Evolutionary conservation across 1,140 invertebrate genomes (phyloP).

Genomic region (Melitaea cinxia): DNA sequence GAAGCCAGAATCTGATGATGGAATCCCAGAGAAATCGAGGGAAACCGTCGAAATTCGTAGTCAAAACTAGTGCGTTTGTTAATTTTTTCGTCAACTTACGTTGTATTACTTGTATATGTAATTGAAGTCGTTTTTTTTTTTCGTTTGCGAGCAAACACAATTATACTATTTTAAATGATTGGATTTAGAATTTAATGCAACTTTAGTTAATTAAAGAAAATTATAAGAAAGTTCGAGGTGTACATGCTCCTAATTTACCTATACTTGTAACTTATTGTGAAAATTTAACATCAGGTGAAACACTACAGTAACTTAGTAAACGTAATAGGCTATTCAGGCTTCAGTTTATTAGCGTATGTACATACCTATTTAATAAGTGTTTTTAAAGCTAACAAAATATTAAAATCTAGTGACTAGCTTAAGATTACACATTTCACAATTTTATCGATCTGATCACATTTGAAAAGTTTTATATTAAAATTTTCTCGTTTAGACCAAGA

Average conservation of each 20-base stretch:
- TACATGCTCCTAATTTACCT: not conserved
- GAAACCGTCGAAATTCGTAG: no score
- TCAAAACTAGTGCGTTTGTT: no score
- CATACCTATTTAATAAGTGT: not conserved
- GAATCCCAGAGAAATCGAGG: no score
- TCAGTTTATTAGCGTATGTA: conserved; percentile 19
- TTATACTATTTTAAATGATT: no score
- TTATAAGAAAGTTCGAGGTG: not conserved
- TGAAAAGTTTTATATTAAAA: not conserved
- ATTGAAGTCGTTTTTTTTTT: no score
- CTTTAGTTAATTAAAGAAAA: not conserved
- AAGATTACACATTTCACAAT: not conserved
- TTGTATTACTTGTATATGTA: no score
- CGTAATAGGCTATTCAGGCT: conserved; percentile 66
- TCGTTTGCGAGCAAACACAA: no score
- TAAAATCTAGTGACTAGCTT: conserved; percentile 43
- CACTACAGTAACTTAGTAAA: conserved; percentile 62
- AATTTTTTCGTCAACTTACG: no score
- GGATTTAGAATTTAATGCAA: no score
- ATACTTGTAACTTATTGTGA: conserved; percentile 1
- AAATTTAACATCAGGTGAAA: conserved; percentile 28
- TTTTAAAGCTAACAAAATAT: not conserved
- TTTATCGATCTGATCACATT: not conserved
- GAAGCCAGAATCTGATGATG: no score
- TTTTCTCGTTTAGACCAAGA: not conserved